These are phyloP conservation scores for Anisognathus igniventris DNA, from an alignment of 2,797 vertebrate genomes.

Conservation along the genomic window DNA sequence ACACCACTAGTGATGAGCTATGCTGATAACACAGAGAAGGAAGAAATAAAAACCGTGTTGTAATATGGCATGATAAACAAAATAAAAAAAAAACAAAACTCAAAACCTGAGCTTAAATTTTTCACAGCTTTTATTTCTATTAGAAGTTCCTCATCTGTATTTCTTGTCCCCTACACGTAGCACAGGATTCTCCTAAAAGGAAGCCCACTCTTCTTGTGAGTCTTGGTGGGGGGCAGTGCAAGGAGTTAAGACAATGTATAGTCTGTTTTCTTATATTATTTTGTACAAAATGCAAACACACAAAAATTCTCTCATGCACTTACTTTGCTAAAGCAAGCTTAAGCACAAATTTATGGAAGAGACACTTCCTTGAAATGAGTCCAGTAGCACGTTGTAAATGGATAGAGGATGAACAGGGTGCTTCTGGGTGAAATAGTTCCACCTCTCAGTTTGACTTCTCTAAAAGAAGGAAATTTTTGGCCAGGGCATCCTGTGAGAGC, in stretches of 20 bases:
- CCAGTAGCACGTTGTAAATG: neutral
- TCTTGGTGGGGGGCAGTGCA: neutral
- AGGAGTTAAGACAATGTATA: neutral
- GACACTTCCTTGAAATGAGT: neutral
- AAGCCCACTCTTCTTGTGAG: neutral
- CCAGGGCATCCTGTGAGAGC: neutral
- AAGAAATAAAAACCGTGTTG: neutral
- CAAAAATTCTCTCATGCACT: neutral
- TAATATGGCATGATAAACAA: fast-evolving
- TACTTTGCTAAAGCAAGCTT: neutral
- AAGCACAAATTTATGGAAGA: neutral
- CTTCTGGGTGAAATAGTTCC: neutral
- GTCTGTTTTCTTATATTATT: neutral
- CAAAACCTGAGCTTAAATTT: neutral
- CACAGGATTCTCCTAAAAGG: neutral
- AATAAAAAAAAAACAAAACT: neutral
- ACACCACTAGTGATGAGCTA: neutral
- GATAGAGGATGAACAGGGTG: neutral
- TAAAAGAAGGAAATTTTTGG: neutral
- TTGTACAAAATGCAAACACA: neutral
- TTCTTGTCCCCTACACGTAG: neutral
- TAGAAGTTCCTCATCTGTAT: neutral
- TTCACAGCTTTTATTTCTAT: neutral
- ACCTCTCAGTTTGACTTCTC: neutral
- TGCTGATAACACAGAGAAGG: neutral